These are phyloP conservation scores for Lophotis ruficrista DNA, from an alignment of 2,113 vertebrate genomes.

Conservation along the genomic window DNA sequence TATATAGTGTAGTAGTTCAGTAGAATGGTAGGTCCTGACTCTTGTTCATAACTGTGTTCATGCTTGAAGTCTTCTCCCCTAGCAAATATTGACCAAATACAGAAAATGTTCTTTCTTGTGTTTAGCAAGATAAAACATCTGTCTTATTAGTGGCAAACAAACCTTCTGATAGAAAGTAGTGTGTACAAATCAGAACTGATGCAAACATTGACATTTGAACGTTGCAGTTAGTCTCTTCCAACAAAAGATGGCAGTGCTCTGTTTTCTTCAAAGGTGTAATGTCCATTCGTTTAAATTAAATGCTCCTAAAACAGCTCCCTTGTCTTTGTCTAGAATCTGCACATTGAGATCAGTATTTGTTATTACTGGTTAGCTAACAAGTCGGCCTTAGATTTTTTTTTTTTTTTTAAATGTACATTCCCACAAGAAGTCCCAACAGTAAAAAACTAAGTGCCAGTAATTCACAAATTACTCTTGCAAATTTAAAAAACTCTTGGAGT, in stretches of 20 bases:
- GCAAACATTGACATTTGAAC: not conserved
- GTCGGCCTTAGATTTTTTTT: not conserved
- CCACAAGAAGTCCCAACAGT: not conserved
- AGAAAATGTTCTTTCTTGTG: not conserved
- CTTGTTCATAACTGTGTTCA: not conserved
- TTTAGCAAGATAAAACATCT: not conserved
- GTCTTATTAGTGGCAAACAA: not conserved
- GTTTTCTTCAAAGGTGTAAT: constrained; percentile 2
- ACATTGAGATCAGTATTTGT: not conserved
- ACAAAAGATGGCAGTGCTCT: constrained; percentile 66
- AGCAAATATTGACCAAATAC: not conserved
- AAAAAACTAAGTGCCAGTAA: not conserved
- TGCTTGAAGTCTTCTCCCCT: not conserved
- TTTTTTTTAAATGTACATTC: not conserved
- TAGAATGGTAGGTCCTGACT: not conserved
- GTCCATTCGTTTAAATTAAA: not conserved
- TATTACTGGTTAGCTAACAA: not conserved
- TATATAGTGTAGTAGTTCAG: not conserved
- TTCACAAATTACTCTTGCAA: not conserved
- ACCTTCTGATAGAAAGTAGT: not conserved
- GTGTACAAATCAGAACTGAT: not conserved
- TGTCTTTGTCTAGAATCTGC: not conserved
- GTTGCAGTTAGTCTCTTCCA: constrained; percentile 23
- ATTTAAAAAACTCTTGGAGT: not conserved
- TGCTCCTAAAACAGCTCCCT: not conserved